phyloP scores from a whole-genome alignment of 2,113 vertebrate species.

The Malurus cyaneus region DNA sequence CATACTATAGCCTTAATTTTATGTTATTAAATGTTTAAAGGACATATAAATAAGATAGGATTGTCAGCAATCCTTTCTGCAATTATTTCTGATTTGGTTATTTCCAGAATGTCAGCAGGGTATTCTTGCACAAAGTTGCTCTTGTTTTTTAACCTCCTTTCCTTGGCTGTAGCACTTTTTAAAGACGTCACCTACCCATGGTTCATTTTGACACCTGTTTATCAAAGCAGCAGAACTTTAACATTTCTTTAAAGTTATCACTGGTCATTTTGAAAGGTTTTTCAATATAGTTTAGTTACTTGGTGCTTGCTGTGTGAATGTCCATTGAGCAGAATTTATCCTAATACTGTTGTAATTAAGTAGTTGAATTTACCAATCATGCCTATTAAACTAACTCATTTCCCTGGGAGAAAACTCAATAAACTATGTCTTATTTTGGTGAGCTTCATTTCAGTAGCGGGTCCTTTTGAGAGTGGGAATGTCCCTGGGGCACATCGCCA shows the following conservation, averaged over 20 bases:
- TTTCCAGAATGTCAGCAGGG: background rate
- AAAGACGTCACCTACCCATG: rapidly evolving
- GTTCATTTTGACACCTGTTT: background rate
- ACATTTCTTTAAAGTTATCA: background rate
- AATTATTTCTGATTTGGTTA: background rate
- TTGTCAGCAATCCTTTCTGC: background rate
- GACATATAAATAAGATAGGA: background rate
- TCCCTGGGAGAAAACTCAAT: background rate
- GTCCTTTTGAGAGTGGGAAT: background rate
- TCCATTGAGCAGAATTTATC: slow-evolving; percentile 1
- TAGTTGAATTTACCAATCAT: background rate
- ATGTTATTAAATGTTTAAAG: background rate
- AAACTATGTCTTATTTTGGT: background rate
- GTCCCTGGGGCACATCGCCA: background rate
- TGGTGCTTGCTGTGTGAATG: background rate
- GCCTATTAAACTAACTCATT: background rate
- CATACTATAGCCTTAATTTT: background rate
- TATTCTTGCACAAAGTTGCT: background rate
- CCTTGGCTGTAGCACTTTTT: background rate
- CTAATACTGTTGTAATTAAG: slow-evolving; percentile 7
- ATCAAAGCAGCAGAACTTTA: background rate
- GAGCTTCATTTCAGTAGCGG: background rate
- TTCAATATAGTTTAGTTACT: background rate
- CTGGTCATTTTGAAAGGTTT: background rate
- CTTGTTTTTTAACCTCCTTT: background rate